Evolutionary conservation across 1,140 invertebrate genomes (phyloP).

Genomic region (Macrostomum lignano): DNA sequence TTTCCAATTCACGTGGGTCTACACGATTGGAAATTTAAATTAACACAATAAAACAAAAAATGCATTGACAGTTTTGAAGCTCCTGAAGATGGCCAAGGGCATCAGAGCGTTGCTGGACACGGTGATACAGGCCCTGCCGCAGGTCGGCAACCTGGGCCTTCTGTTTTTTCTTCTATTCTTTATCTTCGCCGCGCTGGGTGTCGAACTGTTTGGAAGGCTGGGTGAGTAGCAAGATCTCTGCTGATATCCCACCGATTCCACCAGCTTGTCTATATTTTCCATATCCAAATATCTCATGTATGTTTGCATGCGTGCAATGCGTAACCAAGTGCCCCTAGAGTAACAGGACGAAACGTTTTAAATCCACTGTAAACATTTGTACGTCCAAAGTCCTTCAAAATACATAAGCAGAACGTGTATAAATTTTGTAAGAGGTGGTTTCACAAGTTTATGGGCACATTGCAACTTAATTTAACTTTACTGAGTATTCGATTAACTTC

Average conservation of each 20-base stretch:
- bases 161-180: constrained; percentile 96
- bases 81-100: constrained; percentile 97
- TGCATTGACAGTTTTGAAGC: constrained; percentile 49
- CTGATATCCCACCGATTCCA: neutral
- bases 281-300: too few relatives aligned
- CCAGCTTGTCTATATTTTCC: neutral
- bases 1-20: neutral
- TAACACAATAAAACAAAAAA: neutral
- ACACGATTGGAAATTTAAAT: neutral
- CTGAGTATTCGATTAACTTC: too few relatives aligned
- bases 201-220: constrained; percentile 81
- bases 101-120: constrained; percentile 86
- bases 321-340: too few relatives aligned
- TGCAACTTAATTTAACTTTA: too few relatives aligned
- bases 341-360: too few relatives aligned
- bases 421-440: too few relatives aligned
- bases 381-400: too few relatives aligned
- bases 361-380: too few relatives aligned
- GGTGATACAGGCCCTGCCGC: constrained; percentile 92
- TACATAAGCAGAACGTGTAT: too few relatives aligned
- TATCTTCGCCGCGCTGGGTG: constrained; percentile 91
- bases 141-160: constrained; percentile 88
- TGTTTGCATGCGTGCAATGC: too few relatives aligned
- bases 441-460: too few relatives aligned
- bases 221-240: constrained; percentile 29